These are phyloP conservation scores for Octomys mimax DNA, from an alignment of 2,797 vertebrate genomes.

Conservation along the genomic window DNA sequence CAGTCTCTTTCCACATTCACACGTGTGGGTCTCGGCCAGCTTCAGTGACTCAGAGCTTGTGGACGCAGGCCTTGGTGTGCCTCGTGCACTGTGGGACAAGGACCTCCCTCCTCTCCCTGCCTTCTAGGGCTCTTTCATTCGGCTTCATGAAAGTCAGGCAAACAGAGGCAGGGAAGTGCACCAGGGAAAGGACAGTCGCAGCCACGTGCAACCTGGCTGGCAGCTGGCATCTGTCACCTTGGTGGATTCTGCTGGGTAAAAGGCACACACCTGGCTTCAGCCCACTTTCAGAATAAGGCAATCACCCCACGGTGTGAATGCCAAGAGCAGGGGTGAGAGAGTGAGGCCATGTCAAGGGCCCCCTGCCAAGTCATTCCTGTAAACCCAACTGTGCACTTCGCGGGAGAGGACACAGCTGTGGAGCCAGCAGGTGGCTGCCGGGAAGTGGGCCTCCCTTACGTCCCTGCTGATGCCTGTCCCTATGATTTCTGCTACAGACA, in stretches of 20 bases:
- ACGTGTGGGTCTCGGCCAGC: neutral
- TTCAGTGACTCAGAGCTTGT: neutral
- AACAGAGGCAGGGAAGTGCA: neutral
- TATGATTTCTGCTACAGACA: neutral
- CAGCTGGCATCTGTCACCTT: neutral
- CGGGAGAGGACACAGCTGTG: neutral
- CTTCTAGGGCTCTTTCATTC: neutral
- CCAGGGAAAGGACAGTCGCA: neutral
- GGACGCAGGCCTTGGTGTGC: neutral
- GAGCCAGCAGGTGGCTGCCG: neutral
- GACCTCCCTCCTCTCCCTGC: neutral
- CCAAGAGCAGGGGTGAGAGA: neutral
- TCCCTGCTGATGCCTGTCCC: neutral
- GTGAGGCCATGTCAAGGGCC: neutral
- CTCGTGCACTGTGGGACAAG: neutral
- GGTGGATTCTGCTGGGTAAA: neutral
- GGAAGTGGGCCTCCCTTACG: neutral
- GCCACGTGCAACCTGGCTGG: neutral
- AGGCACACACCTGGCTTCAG: neutral
- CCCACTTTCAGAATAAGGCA: neutral
- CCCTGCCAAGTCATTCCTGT: neutral
- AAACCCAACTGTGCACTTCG: neutral
- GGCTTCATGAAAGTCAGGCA: neutral
- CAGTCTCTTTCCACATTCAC: neutral
- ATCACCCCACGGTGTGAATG: neutral